A percentile compares a stretch with the other conserved stretches of the same genome.
Evolutionary conservation across 2,888 invertebrate species (phyloP).

Genomic region (Limnephilus auricula): DNA sequence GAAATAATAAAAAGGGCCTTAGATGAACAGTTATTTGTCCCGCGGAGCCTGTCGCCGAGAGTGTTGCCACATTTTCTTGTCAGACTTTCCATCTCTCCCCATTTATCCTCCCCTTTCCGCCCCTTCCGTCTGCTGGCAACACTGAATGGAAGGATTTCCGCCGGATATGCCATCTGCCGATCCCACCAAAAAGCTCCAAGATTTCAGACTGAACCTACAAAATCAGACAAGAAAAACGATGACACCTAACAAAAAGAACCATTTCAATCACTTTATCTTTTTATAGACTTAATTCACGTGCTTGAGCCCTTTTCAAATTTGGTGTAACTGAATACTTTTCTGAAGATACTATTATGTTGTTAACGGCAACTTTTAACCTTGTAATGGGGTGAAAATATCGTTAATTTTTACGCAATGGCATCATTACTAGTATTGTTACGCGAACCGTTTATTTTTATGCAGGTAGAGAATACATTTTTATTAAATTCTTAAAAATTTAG

Average conservation of each 20-base stretch:
- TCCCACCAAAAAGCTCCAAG: conserved; percentile 51
- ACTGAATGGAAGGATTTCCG: conserved; percentile 64
- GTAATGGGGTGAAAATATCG: conserved; percentile 13
- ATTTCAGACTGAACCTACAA: neutral
- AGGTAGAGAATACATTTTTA: conserved; percentile 6
- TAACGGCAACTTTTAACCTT: conserved; percentile 51
- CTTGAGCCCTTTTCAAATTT: neutral
- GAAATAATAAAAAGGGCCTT: conserved; percentile 59
- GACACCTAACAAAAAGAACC: neutral
- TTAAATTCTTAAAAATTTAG: conserved; percentile 18
- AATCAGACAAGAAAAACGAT: neutral
- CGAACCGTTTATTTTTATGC: conserved; percentile 22
- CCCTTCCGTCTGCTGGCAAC: conserved; percentile 59
- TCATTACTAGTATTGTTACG: conserved; percentile 44
- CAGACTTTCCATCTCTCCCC: conserved; percentile 46
- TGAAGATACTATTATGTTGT: neutral
- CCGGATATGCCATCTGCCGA: conserved; percentile 62
- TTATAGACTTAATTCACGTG: neutral
- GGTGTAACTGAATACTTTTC: neutral
- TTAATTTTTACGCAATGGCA: conserved; percentile 51
- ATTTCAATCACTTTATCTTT: neutral
- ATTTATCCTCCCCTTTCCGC: conserved; percentile 30
- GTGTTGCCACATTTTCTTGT: conserved; percentile 65
- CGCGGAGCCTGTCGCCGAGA: conserved; percentile 64
- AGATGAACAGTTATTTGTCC: conserved; percentile 66